Base-by-base conservation (phyloP, 64 coral and sea anemone genomes). In the Orbicella faveolata region DNA sequence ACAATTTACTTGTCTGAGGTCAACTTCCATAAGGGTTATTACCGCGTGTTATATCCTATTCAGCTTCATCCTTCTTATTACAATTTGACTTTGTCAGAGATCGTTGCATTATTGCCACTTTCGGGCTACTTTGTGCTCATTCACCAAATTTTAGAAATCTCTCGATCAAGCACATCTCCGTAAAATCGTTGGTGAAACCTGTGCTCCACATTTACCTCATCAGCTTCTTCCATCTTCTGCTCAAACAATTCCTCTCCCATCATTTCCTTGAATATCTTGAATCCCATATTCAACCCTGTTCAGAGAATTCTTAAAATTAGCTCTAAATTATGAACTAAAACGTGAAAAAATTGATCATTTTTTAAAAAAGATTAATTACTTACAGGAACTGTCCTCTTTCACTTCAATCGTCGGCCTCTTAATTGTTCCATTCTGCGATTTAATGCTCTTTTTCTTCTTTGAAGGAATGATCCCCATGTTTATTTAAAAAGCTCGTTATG, bases 231-330 rank as follows among this genome's bases (percentile, higher is more conserved):
- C 95, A 96, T 91, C 57, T 93, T 90, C 55, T 79, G 52, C 34
- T 90, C 74, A 55, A 90, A 96, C 8, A 88, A 21, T 51, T 83
- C 83, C 54, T 93, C 91, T 88, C 95, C 95, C 57, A 88, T 90
- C 61, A 88, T 83, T 74, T 96, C 89, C 73, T 96, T 96, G 77
- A 88, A 91, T 59, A 96, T 63, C 52, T 87, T 80, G 63, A 87
- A 88, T 23, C 57, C 95, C 52, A 78, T 78, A 61, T 96, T 96
- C 74, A 87, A 23, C 92, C 95, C 95, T 96, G 36, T n/a, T 11
- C 64, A 70, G 7, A 70, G 4, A 70, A 70, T 12, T 70, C 20
- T n/a, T n/a, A 70, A 70, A n/a, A 33, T 70, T 9, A 70, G n/a
- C 11, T 70, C 44, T 26, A 12, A 7, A 70, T n/a, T 6, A 25